These are phyloP conservation scores for Oreochromis aureus DNA, from an alignment of 2,113 vertebrate species.

Conservation along the genomic window DNA sequence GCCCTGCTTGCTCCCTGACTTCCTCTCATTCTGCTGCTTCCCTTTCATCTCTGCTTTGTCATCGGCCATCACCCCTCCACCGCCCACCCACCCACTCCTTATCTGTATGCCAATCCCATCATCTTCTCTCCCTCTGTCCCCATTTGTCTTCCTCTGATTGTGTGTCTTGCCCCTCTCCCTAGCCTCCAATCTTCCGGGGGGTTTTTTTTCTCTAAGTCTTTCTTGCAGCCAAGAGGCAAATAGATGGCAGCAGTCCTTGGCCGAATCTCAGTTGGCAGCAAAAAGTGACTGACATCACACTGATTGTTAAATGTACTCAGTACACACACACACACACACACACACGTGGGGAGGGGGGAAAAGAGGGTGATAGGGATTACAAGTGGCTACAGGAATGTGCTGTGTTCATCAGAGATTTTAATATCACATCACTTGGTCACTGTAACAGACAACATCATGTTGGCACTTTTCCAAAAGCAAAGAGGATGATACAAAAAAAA, in stretches of 20 bases:
- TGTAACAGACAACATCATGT: slow-evolving; percentile 54
- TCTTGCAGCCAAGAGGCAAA: neutral
- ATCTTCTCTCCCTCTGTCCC: neutral
- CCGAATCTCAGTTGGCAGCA: slow-evolving; percentile 17
- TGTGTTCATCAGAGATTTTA: slow-evolving; percentile 53
- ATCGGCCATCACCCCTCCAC: neutral
- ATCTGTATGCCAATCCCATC: slow-evolving; percentile 29
- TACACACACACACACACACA: neutral
- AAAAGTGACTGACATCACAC: slow-evolving; percentile 14
- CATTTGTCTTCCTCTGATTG: slow-evolving; percentile 11
- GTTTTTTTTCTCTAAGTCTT: neutral
- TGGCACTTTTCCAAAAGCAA: slow-evolving; percentile 57
- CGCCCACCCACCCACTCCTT: neutral
- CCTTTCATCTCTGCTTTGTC: slow-evolving; percentile 20
- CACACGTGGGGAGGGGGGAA: too few species aligned
- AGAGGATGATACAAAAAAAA: slow-evolving; percentile 59
- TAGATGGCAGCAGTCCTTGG: slow-evolving; percentile 16
- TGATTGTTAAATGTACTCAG: neutral
- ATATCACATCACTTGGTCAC: slow-evolving; percentile 61
- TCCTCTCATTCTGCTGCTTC: neutral
- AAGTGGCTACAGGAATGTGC: neutral
- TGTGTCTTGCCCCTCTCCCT: neutral
- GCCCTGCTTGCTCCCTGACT: neutral
- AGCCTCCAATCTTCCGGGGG: neutral
- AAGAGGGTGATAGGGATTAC: neutral